phyloP scores from a whole-genome alignment of 2,797 vertebrate genomes.

The Tadarida brasiliensis region DNA sequence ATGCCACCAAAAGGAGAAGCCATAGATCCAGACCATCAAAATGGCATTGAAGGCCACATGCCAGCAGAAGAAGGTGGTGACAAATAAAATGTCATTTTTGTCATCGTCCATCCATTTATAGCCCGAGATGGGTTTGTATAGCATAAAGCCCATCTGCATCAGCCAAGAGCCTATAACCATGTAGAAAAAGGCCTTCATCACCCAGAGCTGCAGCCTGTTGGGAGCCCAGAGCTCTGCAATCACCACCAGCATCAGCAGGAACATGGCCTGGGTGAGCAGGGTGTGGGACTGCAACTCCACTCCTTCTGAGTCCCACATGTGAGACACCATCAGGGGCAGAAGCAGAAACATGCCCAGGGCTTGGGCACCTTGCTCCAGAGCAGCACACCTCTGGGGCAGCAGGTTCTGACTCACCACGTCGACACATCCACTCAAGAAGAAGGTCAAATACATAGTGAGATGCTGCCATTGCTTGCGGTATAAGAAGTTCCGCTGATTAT shows the following conservation, averaged over 20 bases:
- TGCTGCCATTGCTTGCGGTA: conserved; percentile 84
- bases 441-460: conserved; percentile 76
- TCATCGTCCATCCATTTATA: conserved; percentile 75
- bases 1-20: conserved; percentile 65
- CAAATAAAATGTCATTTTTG: conserved; percentile 72
- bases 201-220: conserved; percentile 65
- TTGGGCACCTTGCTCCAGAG: conserved; percentile 77
- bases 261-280: conserved; percentile 72
- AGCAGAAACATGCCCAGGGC: conserved; percentile 61
- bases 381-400: conserved; percentile 68
- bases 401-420: conserved; percentile 82
- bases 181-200: conserved; percentile 80
- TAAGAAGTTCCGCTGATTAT: conserved; percentile 76
- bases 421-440: conserved; percentile 77
- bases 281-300: conserved; percentile 78
- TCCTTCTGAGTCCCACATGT: conserved; percentile 79
- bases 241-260: conserved; percentile 70
- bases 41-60: conserved; percentile 64
- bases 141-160: conserved; percentile 80
- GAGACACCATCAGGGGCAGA: conserved; percentile 77
- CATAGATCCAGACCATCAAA: conserved; percentile 67
- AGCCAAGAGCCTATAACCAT: conserved; percentile 80
- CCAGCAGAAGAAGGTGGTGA: conserved; percentile 85
- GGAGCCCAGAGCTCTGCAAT: conserved; percentile 80
- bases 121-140: conserved; percentile 81